Evolutionary conservation across 2,113 vertebrate species (phyloP).

Genomic region (Hydrolagus affinis): DNA sequence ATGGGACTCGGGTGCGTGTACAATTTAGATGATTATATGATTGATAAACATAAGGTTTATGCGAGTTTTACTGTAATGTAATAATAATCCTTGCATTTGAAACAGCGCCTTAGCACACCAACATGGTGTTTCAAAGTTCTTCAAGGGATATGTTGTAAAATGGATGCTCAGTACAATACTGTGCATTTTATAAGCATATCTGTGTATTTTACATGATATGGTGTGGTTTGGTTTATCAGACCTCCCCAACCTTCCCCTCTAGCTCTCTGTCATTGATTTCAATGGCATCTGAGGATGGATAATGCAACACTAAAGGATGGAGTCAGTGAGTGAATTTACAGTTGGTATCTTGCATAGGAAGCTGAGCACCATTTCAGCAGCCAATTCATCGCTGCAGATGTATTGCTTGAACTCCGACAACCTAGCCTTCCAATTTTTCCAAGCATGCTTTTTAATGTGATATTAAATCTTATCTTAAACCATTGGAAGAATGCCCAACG

Average conservation of each 20-base stretch:
- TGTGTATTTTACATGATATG: no score
- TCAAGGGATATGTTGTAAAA: no score
- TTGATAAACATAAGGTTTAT: no score
- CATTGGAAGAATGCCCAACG: not conserved
- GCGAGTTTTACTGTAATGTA: no score
- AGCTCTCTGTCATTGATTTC: not conserved
- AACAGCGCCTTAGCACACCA: no score
- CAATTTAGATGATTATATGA: no score
- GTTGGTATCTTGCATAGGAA: no score
- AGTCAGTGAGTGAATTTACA: not conserved
- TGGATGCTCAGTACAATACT: no score
- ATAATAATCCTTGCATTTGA: no score
- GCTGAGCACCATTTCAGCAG: not conserved
- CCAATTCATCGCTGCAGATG: not conserved
- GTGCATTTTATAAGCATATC: no score
- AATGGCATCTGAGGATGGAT: not conserved
- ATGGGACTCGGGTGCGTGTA: no score
- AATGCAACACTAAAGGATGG: not conserved
- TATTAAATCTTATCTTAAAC: conserved; percentile 11
- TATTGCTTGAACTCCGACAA: conserved; percentile 20
- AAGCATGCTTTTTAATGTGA: not conserved
- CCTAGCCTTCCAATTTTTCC: conserved; percentile 1
- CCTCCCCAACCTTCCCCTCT: not conserved
- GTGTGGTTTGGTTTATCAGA: conserved; percentile 6
- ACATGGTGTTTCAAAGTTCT: no score